Conservation (phyloP, 2,797 vertebrate genomes). For the Microctenopoma lineatum region DNA sequence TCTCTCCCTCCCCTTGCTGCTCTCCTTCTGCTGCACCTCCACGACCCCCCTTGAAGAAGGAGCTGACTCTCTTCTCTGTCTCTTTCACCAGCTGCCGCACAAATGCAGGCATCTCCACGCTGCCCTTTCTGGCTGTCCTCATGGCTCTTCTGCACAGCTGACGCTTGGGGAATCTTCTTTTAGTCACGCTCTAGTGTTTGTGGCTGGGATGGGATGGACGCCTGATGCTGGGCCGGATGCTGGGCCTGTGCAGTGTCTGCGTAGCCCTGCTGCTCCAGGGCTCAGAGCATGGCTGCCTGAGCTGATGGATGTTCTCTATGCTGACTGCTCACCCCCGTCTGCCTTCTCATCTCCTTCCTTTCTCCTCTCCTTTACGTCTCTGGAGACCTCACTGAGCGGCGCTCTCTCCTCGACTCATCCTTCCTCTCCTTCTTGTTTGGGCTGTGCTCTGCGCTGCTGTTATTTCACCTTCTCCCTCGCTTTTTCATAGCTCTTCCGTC, state of each 20-base stretch:
- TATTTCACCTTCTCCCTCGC: conserved; percentile 75
- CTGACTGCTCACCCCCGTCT: conserved; percentile 64
- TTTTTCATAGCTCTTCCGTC: conserved; percentile 77
- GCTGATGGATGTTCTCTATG: conserved; percentile 66
- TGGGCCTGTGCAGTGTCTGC: conserved; percentile 66
- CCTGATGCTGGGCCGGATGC: conserved; percentile 55
- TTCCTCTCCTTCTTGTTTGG: conserved; percentile 55
- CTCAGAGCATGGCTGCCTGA: conserved; percentile 77
- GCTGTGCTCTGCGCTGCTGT: conserved; percentile 62
- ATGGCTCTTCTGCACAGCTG: conserved; percentile 58
- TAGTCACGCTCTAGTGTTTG: conserved; percentile 34
- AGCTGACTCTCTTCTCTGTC: conserved; percentile 85
- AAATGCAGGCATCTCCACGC: conserved; percentile 84
- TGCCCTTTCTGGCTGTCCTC: conserved; percentile 82
- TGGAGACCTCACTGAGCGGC: conserved; percentile 67
- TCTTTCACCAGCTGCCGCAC: conserved; percentile 86
- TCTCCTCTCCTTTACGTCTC: conserved; percentile 48
- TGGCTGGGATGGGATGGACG: conserved; percentile 36
- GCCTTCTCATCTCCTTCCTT: conserved; percentile 61
- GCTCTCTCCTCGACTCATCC: conserved; percentile 56
- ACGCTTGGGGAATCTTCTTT: conserved; percentile 38
- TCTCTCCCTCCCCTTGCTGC: conserved; percentile 62
- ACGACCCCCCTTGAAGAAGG: conserved; percentile 83
- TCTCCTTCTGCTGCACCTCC: conserved; percentile 76
- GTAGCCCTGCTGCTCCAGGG: conserved; percentile 69